Base-by-base conservation (phyloP, 2,888 invertebrate species). In the Hydriomena furcata region DNA sequence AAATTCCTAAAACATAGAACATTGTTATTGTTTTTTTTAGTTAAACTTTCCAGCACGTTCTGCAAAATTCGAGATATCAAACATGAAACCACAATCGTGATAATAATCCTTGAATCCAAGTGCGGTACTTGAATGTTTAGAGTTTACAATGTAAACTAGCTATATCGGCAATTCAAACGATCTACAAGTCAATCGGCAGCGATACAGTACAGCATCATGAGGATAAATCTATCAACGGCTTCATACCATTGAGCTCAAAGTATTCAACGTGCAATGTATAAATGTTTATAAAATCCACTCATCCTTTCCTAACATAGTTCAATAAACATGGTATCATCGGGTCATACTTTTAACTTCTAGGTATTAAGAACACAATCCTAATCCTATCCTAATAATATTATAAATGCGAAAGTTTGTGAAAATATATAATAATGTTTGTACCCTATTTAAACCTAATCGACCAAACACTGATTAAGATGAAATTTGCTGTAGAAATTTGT, bases 231-330 rank as follows among this genome's bases (percentile, higher is more conserved):
- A 57, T 87, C 83, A 73, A 65, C 85, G 68, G 53, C 54, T 46
- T 49, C 54, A 53, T 57, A 56, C 73, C 59, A 79, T 79, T 75
- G 61, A 68, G 55, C 62, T 51, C 52, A 64, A 63, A 63, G 63
- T 66, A 68, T 68, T 70, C 67, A 60, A 58, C 52, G 62, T 67
- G 73, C 70, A 71, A 65, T 74, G 72, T 80, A 71, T 74, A 70
- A 73, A 75, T 83, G 79, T 86, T 86, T 87, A 86, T 76, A 76
- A 72, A 76, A 73, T 76, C 74, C 75, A 68, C 71, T 86, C 87
- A 81, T 77, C 82, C 68, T 71, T 65, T 72, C 69, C 76, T 82
- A 76, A 77, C 71, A 64, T 71, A 71, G 61, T 70, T 71, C 65
- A 71, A 79, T 80, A 81, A 81, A 85, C 76, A 79, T 13, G 7